A percentile compares a stretch with the other conserved stretches of the same genome.
Conservation (phyloP, 2,797 vertebrate genomes). For the Semotilus atromaculatus region DNA sequence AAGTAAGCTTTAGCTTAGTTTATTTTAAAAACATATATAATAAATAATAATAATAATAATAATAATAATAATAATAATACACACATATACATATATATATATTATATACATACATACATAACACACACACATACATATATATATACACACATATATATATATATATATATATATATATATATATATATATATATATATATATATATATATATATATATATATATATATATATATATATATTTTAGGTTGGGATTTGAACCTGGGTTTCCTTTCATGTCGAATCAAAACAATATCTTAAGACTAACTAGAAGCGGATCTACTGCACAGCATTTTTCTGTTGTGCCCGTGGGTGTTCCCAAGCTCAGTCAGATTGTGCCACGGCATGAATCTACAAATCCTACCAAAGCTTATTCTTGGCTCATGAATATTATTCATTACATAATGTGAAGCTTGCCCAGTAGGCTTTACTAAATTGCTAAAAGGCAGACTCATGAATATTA, state of each 20-base stretch:
- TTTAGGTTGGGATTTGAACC: not conserved
- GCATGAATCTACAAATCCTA: slow-evolving; percentile 1
- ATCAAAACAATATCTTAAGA: too few species aligned
- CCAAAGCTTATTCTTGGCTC: not conserved
- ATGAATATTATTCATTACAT: slow-evolving; percentile 15
- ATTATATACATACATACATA: too few species aligned
- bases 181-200: too few species aligned
- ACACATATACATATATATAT: too few species aligned
- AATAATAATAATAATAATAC: too few species aligned
- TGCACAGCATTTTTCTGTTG: not conserved
- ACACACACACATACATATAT: too few species aligned
- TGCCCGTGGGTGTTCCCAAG: not conserved
- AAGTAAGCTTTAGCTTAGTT: not conserved
- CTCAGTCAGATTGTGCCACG: slow-evolving; percentile 1
- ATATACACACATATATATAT: too few species aligned
- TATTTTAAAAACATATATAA: not conserved
- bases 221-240: too few species aligned
- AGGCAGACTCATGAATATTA: not conserved
- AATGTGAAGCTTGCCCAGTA: slow-evolving; percentile 5
- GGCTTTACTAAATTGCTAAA: slow-evolving; percentile 10
- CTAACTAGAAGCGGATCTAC: not conserved
- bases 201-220: too few species aligned
- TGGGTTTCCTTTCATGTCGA: not conserved
- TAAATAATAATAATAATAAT: too few species aligned
- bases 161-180: too few species aligned